phyloP scores from a whole-genome alignment of 2,113 vertebrate species.

The Elephas maximus region DNA sequence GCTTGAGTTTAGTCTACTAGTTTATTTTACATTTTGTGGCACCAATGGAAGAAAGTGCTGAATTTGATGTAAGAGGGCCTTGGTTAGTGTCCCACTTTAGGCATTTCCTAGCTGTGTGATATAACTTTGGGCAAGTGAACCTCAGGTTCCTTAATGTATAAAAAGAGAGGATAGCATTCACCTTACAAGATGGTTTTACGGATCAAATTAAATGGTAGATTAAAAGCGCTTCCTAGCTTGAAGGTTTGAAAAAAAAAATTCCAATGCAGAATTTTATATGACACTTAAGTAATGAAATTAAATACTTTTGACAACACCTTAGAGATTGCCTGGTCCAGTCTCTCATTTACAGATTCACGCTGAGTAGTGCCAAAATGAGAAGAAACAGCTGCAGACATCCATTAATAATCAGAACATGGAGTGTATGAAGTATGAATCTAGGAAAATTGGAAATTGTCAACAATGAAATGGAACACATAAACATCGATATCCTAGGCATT shows the following conservation, averaged over 20 bases:
- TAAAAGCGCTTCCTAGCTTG: conserved; percentile 58
- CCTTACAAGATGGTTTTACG: conserved; percentile 38
- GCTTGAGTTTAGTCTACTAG: neutral
- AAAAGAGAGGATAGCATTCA: conserved; percentile 23
- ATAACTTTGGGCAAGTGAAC: conserved; percentile 17
- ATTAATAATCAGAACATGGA: too few species aligned
- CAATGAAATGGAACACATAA: too few species aligned
- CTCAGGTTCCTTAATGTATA: conserved; percentile 44
- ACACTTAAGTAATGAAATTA: conserved; percentile 30
- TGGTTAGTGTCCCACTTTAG: conserved; percentile 3
- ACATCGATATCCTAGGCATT: too few species aligned
- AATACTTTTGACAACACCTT: conserved; percentile 45
- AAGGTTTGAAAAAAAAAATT: conserved; percentile 17
- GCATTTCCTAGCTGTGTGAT: neutral
- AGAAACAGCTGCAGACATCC: too few species aligned
- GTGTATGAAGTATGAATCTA: too few species aligned
- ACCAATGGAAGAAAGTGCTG: conserved; percentile 16
- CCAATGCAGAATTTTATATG: conserved; percentile 36
- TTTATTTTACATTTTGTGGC: conserved; percentile 51
- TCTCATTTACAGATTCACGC: conserved; percentile 52
- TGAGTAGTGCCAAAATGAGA: too few species aligned
- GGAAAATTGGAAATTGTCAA: too few species aligned
- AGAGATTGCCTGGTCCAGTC: neutral
- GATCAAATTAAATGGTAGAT: conserved; percentile 47
- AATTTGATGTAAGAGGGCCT: conserved; percentile 53